phyloP scores from a whole-genome alignment of 2,888 invertebrate species.

The Lathronympha strigana region DNA sequence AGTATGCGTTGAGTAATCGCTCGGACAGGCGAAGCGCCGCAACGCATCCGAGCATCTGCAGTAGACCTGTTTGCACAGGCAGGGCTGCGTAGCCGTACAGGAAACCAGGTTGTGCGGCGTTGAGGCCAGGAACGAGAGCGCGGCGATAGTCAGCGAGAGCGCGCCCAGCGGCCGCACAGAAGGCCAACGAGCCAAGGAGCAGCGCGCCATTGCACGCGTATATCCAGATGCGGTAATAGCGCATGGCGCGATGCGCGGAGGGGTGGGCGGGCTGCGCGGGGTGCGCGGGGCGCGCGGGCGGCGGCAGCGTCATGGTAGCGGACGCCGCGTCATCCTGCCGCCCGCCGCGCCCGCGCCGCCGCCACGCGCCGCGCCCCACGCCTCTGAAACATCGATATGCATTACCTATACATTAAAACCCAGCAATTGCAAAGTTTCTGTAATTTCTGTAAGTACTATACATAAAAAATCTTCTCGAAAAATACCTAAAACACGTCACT shows the following conservation, averaged over 20 bases:
- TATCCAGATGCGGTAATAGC: constrained; percentile 96
- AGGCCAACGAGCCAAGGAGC: constrained; percentile 91
- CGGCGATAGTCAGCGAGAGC: constrained; percentile 89
- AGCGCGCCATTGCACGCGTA: constrained; percentile 96
- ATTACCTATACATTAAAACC: constrained; percentile 2
- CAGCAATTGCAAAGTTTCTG: background rate
- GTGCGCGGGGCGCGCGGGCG: constrained; percentile 80
- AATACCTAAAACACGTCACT: too few relatives aligned
- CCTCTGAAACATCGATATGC: constrained; percentile 64
- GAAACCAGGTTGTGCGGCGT: constrained; percentile 91
- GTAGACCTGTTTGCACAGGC: constrained; percentile 87
- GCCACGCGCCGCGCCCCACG: constrained; percentile 84
- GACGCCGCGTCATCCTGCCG: constrained; percentile 84
- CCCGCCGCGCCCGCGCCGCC: constrained; percentile 83
- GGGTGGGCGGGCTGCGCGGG: constrained; percentile 81
- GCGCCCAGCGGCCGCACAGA: constrained; percentile 90
- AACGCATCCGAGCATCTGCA: constrained; percentile 91
- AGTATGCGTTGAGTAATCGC: constrained; percentile 92
- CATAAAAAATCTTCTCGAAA: too few relatives aligned
- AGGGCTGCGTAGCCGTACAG: constrained; percentile 93
- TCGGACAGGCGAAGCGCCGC: constrained; percentile 92
- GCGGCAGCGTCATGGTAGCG: constrained; percentile 84
- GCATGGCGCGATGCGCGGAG: constrained; percentile 85
- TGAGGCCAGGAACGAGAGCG: constrained; percentile 88
- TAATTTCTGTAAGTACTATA: background rate